Evolutionary conservation across 2,797 vertebrate species (phyloP), one percentile per base, ranked within the genome.

Genomic region (Gymnothorax reevesii): DNA sequence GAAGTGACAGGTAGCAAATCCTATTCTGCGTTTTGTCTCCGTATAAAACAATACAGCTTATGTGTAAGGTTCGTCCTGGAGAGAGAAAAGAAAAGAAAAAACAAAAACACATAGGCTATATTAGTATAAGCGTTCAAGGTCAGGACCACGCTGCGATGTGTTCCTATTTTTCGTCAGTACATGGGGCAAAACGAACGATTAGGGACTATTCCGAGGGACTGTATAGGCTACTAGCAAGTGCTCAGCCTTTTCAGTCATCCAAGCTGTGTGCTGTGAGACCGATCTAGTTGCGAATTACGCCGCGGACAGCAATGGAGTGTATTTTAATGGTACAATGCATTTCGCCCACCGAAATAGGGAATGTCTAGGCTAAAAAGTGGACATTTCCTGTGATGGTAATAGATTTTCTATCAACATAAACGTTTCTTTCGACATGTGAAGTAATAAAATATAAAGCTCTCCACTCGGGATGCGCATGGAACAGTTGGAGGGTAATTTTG

Each of bases 261-360:
- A 95, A 97, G 95, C 96, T 96, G 96, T 97, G 97, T 97, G 97
- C 97, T 96, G 97, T 97, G 97, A 97, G 97, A 97, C 94, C 96
- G 94, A 95, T 96, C 94, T 94, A 96, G 95, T 96, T 95, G 96
- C 95, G 97, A 97, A 96, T 96, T 93, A 96, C 96, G 94, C 96
- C 94, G 88, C 94, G 96, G 94, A 94, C 96, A 95, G 97, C 97
- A 97, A 98, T 97, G 96, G 97, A 97, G 96, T 96, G 96, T 93
- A 95, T 96, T 96, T 96, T 96, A 97, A 97, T 96, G 97, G 96
- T 97, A 97, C 97, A 97, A 96, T 97, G 97, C 97, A 95, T 97
- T 97, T 97, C 96, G 97, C 96, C 97, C 97, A 96, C 95, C 96
- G 97, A 96, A 97, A 94, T 96, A 96, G 96, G 97, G 97, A 97